Evolutionary conservation across 2,113 vertebrate genomes (phyloP), one percentile per base, ranked within the genome.

Genomic region (Sturnira hondurensis): DNA sequence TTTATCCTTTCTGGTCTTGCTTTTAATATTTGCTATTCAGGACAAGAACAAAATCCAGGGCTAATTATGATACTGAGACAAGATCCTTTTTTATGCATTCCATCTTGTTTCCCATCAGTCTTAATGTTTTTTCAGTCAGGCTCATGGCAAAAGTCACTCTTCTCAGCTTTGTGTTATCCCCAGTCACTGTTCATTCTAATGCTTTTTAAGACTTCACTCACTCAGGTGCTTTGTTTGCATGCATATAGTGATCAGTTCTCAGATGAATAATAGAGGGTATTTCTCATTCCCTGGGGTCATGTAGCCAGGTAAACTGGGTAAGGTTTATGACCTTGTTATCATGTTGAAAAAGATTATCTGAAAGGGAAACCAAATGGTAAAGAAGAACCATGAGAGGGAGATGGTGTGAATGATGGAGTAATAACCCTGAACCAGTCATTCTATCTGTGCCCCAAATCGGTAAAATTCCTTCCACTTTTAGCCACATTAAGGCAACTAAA

Each of bases 241-340:
- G 15, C n/a, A 24, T 67, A 31, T 36, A 33, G 16, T 24, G 16
- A 45, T 76, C 31, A 67, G 38, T 33, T 86, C 41, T 80, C 26
- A 63, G 92, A 19, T 28, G 24, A 50, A 54, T 38, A 36, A 38
- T 47, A 26, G 24, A 47, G 31, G 50, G 1, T 61, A 71, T 76
- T 45, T 68, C 33, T 33, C 0, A 17, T 63, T 41, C 15, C 19
- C 12, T 19, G 14, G 4, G 67, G 28, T 95, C 2, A 12, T 1
- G 1, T 33, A 45, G 0, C 3, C 3, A 4, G 10, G 3, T 65
- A 26, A 50, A 63, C 8, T 50, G 1, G 6, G 6, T n/a, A n/a
- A n/a, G 45, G 0, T 5, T 47, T n/a, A n/a, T n/a, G n/a, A 41
- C 26, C n/a, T 45, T 85, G 6, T 63, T 5, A 85, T 61, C 14